phyloP scores from a whole-genome alignment of 2,888 invertebrate species.

The Habrosyne pyritoides region DNA sequence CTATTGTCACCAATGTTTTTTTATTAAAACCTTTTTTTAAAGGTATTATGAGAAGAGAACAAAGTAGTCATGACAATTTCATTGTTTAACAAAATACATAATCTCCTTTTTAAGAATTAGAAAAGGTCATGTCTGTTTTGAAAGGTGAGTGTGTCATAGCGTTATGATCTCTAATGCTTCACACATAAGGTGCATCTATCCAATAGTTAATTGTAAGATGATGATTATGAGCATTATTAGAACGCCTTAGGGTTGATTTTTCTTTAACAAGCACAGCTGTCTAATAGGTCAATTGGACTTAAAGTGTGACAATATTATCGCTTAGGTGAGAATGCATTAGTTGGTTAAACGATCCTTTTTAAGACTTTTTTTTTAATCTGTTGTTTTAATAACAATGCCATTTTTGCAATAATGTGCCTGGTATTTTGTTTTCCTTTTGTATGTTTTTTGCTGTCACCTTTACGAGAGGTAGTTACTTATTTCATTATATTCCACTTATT shows the following conservation, averaged over 20 bases:
- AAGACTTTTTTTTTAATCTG: neutral
- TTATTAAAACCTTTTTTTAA: neutral
- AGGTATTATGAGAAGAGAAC: neutral
- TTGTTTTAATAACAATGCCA: conserved; percentile 1
- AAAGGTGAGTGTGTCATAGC: no score
- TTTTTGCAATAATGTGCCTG: neutral
- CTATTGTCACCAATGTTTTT: neutral
- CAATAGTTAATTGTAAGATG: no score
- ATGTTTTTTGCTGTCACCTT: neutral
- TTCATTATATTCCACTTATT: no score
- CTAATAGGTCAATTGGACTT: no score
- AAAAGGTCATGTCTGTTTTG: no score
- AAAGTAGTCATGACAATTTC: neutral
- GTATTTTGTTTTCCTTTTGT: neutral
- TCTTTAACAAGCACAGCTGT: no score
- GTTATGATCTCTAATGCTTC: no score
- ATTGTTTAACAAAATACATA: neutral
- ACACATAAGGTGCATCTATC: no score
- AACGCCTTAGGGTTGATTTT: no score
- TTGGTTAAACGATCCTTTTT: neutral
- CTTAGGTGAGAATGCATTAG: neutral
- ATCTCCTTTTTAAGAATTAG: neutral
- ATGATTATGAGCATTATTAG: no score
- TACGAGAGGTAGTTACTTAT: no score
- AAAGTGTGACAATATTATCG: conserved; percentile 1